Conservation (phyloP, 2,797 vertebrate species). For the Falco rusticolus region DNA sequence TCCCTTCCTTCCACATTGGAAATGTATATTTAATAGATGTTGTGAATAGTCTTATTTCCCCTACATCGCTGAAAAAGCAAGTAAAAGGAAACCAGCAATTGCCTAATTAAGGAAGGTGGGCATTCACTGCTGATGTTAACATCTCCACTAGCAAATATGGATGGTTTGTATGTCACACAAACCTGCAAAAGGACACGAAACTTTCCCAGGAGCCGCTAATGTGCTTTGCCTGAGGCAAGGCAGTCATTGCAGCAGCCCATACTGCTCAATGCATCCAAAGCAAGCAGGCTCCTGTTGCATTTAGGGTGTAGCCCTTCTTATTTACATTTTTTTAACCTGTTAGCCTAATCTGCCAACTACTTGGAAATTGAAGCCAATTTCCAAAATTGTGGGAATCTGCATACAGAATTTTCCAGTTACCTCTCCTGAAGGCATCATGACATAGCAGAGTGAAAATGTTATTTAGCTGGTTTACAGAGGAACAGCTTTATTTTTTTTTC, state of each 20-base stretch:
- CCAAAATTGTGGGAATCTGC: accelerated
- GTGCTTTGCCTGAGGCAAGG: neutral
- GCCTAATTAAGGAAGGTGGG: neutral
- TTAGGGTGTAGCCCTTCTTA: neutral
- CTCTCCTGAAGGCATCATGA: neutral
- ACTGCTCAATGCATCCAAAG: neutral
- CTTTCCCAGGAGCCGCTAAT: neutral
- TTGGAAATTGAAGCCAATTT: neutral
- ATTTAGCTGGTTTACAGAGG: neutral
- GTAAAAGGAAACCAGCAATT: neutral
- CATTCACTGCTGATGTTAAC: neutral
- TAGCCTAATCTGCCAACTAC: neutral
- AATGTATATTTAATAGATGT: neutral
- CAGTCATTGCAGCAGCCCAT: neutral
- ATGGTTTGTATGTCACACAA: neutral
- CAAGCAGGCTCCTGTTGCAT: neutral
- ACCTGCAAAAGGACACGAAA: too few relatives aligned
- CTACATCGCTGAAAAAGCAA: neutral
- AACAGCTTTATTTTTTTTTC: too few relatives aligned
- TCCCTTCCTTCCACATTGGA: neutral
- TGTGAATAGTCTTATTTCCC: neutral
- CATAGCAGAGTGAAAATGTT: neutral
- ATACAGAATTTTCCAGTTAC: neutral
- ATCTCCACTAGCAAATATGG: neutral
- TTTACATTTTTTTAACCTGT: neutral